Conservation (phyloP, 2,888 invertebrate species). For the Neoaliturus tenellus region DNA sequence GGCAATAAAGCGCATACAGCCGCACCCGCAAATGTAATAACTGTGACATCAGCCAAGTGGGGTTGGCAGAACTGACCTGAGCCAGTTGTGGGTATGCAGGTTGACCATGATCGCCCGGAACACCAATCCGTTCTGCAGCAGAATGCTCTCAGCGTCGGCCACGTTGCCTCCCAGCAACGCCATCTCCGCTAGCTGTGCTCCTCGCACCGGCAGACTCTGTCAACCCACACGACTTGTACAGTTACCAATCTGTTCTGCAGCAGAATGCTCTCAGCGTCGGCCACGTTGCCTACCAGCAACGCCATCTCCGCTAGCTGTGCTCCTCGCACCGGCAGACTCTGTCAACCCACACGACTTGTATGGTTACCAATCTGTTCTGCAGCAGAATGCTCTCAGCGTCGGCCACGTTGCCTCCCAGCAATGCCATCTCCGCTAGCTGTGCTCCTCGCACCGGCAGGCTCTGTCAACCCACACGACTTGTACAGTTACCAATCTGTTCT, state of each 20-base stretch:
- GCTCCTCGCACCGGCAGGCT: conserved; percentile 75
- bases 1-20: no score
- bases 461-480: no score
- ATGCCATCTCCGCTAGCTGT: conserved; percentile 80
- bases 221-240: no score
- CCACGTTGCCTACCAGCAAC: conserved; percentile 79
- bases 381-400: conserved; percentile 85
- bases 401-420: conserved; percentile 80
- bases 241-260: conserved; percentile 80
- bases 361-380: conserved; percentile 79
- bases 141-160: conserved; percentile 82
- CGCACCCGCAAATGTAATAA: no score
- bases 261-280: conserved; percentile 83
- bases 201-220: conserved; percentile 75
- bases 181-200: conserved; percentile 80
- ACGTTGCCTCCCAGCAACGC: conserved; percentile 81
- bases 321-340: conserved; percentile 75
- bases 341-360: no score
- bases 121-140: conserved; percentile 81
- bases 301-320: conserved; percentile 82
- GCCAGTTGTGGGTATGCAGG: conserved; percentile 84
- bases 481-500: no score
- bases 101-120: conserved; percentile 84
- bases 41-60: no score
- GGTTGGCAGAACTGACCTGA: conserved; percentile 74